Base-by-base conservation (phyloP, 2,888 invertebrate genomes). In the Drosophila ustulata region DNA sequence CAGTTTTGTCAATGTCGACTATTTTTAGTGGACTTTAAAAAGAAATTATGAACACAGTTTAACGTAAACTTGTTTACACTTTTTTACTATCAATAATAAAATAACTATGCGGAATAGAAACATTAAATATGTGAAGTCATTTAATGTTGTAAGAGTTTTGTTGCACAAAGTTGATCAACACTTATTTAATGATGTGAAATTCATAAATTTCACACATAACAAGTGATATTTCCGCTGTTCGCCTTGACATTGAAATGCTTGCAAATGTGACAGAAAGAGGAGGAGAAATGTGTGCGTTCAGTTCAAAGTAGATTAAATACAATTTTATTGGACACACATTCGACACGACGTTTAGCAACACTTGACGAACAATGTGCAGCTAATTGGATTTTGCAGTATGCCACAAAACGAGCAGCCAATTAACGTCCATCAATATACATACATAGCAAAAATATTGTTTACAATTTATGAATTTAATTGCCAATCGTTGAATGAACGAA, bases 381-480 rank as follows among this genome's bases (percentile, higher is more conserved):
- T 74, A 78, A 78, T 75, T 75, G 79, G 65, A 63, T 59, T 61
- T 61, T 45, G 8, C 45, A 41, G 62, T 61, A 56, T 34, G 56
- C 43, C 45, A 55, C 70, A 59, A 63, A 70, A 66, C 59, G 63
- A 55, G 47, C 59, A 13, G 55, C 64, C 85, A 82, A 82, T 82
- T 82, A 87, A 66, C 51, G 64, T 84, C 75, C 32, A 71, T 87
- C 87, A 81, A 59, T 37, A 64, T 66, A 67, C 39, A 41, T 41
- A 39, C 1, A 4, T 34, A 39, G 13, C 3, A 59, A 65, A 59
- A 8, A 5, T 47, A 11, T 63, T 59, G 26, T 61, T 62, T 34
- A 66, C 56, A 67, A 71, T 71, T 82, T 84, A 83, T 86, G 63
- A 46, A 78, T 66, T 81, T 81, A 81, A 81, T 86, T 81, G 84